phyloP scores from a whole-genome alignment of 2,797 vertebrate species.

The Gastrophryne carolinensis region DNA sequence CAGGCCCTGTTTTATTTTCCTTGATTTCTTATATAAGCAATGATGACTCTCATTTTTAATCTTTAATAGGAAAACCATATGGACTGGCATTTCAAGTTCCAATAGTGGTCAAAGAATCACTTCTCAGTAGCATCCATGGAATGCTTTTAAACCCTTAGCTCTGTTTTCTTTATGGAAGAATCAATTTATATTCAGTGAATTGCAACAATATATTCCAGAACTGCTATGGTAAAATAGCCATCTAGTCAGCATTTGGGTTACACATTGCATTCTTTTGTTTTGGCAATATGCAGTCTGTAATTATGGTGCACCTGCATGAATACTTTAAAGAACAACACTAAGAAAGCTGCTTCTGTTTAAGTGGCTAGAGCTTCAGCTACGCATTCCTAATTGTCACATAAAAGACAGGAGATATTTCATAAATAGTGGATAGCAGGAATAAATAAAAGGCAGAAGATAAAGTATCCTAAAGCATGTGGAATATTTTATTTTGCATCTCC shows the following conservation, averaged over 20 bases:
- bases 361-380: background rate
- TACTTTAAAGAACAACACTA: background rate
- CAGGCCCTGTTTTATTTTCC: constrained; percentile 40
- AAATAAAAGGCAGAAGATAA: background rate
- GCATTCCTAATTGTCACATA: background rate
- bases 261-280: background rate
- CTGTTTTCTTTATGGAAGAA: constrained; percentile 4
- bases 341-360: constrained; percentile 30
- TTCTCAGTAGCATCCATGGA: constrained; percentile 40
- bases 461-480: background rate
- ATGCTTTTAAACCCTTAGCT: constrained; percentile 44
- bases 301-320: constrained; percentile 21
- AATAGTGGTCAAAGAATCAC: constrained; percentile 54
- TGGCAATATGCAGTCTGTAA: background rate
- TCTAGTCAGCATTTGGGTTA: background rate
- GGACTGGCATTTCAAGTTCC: constrained; percentile 47
- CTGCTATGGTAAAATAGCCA: constrained; percentile 1
- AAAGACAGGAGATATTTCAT: background rate
- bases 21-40: constrained; percentile 58
- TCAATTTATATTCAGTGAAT: constrained; percentile 22
- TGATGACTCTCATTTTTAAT: constrained; percentile 39
- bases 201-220: constrained; percentile 12
- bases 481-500: background rate
- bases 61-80: constrained; percentile 53
- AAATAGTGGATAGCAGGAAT: background rate